A percentile compares a stretch with the other conserved stretches of the same genome.
These are phyloP conservation scores for Ancistrus triradiatus DNA, from an alignment of 2,113 vertebrate genomes.

Conservation along the genomic window DNA sequence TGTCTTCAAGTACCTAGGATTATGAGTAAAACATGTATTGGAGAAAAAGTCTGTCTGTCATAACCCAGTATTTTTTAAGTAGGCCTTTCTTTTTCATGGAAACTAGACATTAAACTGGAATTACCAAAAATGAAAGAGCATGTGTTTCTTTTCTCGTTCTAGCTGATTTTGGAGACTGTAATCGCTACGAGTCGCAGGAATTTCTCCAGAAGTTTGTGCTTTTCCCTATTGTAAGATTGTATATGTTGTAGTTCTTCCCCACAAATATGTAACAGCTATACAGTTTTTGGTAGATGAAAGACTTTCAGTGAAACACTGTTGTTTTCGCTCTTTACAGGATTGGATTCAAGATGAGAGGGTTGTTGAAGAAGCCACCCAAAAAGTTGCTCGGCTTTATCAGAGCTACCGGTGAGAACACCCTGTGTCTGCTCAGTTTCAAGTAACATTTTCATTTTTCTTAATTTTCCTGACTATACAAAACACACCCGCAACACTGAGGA, in stretches of 20 bases:
- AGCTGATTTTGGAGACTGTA: conserved; percentile 98
- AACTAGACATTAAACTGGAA: too few relatives aligned
- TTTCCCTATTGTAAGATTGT: conserved; percentile 87
- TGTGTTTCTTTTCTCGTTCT: conserved; percentile 43
- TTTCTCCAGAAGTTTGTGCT: conserved; percentile 95
- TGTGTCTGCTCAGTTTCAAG: neutral
- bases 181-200: conserved; percentile 94
- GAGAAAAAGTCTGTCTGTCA: too few relatives aligned
- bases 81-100: too few relatives aligned
- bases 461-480: too few relatives aligned
- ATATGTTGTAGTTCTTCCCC: neutral
- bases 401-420: conserved; percentile 78
- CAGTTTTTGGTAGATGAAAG: too few relatives aligned
- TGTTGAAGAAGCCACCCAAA: conserved; percentile 92
- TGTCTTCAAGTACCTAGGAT: too few relatives aligned
- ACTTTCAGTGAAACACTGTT: too few relatives aligned
- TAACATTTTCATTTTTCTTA: neutral
- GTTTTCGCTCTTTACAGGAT: conserved; percentile 72
- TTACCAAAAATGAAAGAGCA: too few relatives aligned
- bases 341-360: conserved; percentile 96
- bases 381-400: conserved; percentile 91
- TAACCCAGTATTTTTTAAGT: too few relatives aligned
- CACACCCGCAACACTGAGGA: too few relatives aligned
- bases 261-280: too few relatives aligned
- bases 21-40: too few relatives aligned